Percentiles rank a stretch among this genome's conserved stretches.
phyloP scores from a whole-genome alignment of 2,888 invertebrate genomes.

The Drosophila fungiperda region DNA sequence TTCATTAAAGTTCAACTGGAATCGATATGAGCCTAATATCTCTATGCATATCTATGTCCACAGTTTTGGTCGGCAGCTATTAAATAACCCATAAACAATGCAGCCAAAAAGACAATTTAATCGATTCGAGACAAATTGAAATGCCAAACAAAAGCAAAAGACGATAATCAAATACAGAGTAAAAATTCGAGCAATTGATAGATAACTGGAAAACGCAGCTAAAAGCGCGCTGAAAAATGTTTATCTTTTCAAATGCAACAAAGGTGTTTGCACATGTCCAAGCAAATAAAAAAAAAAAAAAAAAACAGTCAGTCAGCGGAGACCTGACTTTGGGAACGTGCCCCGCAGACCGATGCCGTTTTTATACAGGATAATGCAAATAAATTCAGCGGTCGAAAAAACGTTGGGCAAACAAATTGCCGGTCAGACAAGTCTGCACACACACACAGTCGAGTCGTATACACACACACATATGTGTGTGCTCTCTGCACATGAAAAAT shows the following conservation, averaged over 20 bases:
- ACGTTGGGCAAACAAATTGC: conserved; percentile 69
- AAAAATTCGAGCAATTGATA: conserved; percentile 40
- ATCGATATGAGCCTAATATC: neutral
- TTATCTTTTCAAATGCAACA: conserved; percentile 70
- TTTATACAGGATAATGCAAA: conserved; percentile 72
- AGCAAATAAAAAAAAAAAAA: conserved; percentile 53
- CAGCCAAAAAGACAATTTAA: conserved; percentile 45
- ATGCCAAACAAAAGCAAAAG: conserved; percentile 30
- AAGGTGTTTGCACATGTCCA: conserved; percentile 80
- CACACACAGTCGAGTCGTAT: conserved; percentile 13
- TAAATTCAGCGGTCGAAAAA: conserved; percentile 64
- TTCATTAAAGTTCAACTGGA: neutral
- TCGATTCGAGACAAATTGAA: conserved; percentile 70
- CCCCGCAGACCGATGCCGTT: conserved; percentile 13
- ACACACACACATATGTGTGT: conserved; percentile 6
- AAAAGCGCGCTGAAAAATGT: conserved; percentile 50
- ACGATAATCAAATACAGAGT: conserved; percentile 12
- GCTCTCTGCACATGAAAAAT: too few relatives aligned
- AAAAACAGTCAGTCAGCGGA: conserved; percentile 14
- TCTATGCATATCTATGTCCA: neutral
- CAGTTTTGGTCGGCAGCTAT: conserved; percentile 5
- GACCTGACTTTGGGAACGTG: conserved; percentile 34
- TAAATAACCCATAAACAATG: conserved; percentile 30
- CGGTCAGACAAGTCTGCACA: conserved; percentile 38
- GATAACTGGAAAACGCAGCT: conserved; percentile 63